These are phyloP conservation scores for Sycophaga agraensis DNA, from an alignment of 1,140 invertebrate species.

Conservation along the genomic window DNA sequence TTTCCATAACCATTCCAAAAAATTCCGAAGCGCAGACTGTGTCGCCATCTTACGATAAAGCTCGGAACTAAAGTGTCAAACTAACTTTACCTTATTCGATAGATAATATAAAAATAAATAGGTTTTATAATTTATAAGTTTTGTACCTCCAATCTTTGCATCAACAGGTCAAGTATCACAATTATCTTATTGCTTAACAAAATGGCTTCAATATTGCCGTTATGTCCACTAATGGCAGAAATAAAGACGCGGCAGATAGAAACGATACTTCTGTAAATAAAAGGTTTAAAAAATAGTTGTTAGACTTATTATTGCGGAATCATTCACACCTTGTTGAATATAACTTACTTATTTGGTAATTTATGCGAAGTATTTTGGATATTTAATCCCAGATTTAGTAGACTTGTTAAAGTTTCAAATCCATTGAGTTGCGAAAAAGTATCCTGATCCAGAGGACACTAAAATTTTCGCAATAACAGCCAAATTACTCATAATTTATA, in stretches of 20 bases:
- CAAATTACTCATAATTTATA: no score
- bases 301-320: neutral
- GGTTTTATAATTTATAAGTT: neutral
- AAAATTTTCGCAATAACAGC: no score
- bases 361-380: constrained; percentile 52
- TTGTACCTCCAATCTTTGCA: constrained; percentile 67
- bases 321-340: neutral
- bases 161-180: constrained; percentile 67
- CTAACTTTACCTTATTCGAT: no score
- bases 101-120: no score
- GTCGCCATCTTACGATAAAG: neutral
- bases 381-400: constrained; percentile 53
- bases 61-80: no score
- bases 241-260: constrained; percentile 65
- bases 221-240: constrained; percentile 58
- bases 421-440: constrained; percentile 61
- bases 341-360: constrained; percentile 63
- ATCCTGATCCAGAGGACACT: constrained; percentile 59
- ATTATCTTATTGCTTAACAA: constrained; percentile 72
- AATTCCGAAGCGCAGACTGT: no score
- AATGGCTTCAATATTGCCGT: constrained; percentile 66
- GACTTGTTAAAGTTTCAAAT: constrained; percentile 58
- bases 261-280: constrained; percentile 62
- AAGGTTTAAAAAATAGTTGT: neutral
- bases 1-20: no score